Conservation (phyloP, 2,113 vertebrate species). For the Cisticola juncidis region DNA sequence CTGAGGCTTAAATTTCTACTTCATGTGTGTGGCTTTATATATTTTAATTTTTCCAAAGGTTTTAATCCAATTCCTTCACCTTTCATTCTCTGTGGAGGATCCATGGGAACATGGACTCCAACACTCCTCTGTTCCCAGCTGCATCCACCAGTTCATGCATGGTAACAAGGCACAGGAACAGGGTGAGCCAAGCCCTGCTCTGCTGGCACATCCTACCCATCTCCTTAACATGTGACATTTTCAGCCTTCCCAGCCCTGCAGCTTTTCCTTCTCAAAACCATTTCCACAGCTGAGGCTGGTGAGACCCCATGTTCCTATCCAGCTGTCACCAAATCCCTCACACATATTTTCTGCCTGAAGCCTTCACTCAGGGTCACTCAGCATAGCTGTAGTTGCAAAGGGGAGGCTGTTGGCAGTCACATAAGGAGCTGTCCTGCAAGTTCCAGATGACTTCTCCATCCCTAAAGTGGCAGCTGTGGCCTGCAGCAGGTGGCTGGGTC, state of each 20-base stretch:
- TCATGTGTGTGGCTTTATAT: no score
- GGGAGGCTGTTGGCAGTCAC: neutral
- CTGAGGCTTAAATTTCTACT: no score
- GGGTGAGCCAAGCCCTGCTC: neutral
- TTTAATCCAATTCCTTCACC: no score
- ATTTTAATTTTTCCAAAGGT: no score
- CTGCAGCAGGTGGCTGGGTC: neutral
- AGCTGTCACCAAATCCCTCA: neutral
- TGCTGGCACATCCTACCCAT: neutral
- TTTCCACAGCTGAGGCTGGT: neutral
- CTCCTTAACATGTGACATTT: neutral
- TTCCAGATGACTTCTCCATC: neutral
- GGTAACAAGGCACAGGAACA: neutral
- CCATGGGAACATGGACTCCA: no score
- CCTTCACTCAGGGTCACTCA: neutral
- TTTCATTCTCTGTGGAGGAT: no score
- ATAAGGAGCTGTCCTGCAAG: neutral
- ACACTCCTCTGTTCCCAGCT: neutral
- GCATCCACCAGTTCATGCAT: rapidly evolving
- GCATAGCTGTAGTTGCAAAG: neutral
- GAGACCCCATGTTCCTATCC: rapidly evolving
- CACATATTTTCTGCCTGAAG: neutral
- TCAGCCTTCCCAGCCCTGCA: rapidly evolving
- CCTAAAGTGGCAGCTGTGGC: neutral
- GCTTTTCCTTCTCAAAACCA: neutral